A percentile compares a stretch with the other conserved stretches of the same genome.
These are phyloP conservation scores for Nestor notabilis DNA, from an alignment of 2,113 vertebrate species.

Conservation along the genomic window DNA sequence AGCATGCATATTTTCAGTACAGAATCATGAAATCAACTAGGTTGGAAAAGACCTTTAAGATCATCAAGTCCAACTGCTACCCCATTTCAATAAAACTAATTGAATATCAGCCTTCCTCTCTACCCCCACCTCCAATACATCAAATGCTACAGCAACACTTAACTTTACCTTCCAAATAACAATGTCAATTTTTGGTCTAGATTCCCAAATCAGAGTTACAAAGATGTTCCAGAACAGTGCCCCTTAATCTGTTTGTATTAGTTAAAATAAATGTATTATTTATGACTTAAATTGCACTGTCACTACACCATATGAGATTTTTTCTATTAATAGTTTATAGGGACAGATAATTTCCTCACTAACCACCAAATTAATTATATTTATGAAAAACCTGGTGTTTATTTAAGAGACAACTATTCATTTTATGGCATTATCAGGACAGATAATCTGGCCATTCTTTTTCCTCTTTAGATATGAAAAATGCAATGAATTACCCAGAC, in stretches of 20 bases:
- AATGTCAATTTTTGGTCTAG: background rate
- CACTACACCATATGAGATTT: background rate
- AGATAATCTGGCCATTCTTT: background rate
- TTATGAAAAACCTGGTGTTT: background rate
- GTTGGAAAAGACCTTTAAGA: background rate
- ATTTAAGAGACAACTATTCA: background rate
- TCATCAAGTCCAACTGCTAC: background rate
- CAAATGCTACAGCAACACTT: background rate
- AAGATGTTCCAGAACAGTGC: background rate
- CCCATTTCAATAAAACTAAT: background rate
- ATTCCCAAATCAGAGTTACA: background rate
- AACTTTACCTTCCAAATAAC: background rate
- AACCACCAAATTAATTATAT: background rate
- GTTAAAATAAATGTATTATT: background rate
- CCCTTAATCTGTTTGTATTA: background rate
- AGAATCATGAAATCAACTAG: background rate
- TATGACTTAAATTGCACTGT: background rate
- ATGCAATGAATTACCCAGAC: background rate
- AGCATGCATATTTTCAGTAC: background rate
- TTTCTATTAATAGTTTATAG: background rate
- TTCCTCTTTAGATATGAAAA: background rate
- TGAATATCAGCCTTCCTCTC: background rate
- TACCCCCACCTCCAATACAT: rapidly evolving
- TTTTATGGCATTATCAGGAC: background rate
- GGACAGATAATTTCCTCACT: background rate